Evolutionary conservation across 2,797 vertebrate genomes (phyloP).

Genomic region (Telmatherina bonti): DNA sequence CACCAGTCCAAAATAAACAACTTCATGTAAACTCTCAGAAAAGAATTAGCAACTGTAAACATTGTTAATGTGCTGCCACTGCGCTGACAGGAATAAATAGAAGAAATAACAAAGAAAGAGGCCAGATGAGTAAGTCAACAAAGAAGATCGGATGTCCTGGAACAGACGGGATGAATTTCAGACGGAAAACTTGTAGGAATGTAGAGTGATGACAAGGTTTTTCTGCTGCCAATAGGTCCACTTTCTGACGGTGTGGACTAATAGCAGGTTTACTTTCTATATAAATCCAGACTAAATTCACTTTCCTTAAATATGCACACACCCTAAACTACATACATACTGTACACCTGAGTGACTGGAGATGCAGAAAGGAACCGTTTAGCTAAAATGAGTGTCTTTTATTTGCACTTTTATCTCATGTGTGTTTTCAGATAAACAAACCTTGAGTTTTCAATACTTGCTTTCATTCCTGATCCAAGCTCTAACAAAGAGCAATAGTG

Average conservation of each 20-base stretch:
- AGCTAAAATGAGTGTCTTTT: slow-evolving; percentile 76
- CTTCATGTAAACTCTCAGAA: slow-evolving; percentile 38
- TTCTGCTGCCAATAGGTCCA: slow-evolving; percentile 51
- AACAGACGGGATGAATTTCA: slow-evolving; percentile 28
- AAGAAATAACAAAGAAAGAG: slow-evolving; percentile 65
- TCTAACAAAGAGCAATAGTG: slow-evolving; percentile 11
- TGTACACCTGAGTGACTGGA: slow-evolving; percentile 64
- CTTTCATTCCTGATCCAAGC: slow-evolving; percentile 15
- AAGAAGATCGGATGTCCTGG: slow-evolving; percentile 46
- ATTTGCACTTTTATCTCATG: slow-evolving; percentile 71
- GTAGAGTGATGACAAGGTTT: slow-evolving; percentile 60
- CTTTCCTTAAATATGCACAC: slow-evolving; percentile 74
- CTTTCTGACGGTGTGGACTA: slow-evolving; percentile 66
- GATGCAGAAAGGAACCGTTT: slow-evolving; percentile 65
- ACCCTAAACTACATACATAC: slow-evolving; percentile 55
- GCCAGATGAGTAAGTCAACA: slow-evolving; percentile 53
- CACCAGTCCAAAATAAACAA: slow-evolving; percentile 15
- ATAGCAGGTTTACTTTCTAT: slow-evolving; percentile 78
- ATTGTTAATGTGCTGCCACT: slow-evolving; percentile 30
- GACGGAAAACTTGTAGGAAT: slow-evolving; percentile 31
- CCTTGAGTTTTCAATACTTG: slow-evolving; percentile 11
- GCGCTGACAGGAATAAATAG: slow-evolving; percentile 54
- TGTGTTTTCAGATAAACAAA: slow-evolving; percentile 57
- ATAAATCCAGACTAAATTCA: slow-evolving; percentile 79
- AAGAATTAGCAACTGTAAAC: slow-evolving; percentile 52